Evolutionary conservation across 2,797 vertebrate species (phyloP), one percentile per base, ranked within the genome.

Genomic region (Menidia menidia): DNA sequence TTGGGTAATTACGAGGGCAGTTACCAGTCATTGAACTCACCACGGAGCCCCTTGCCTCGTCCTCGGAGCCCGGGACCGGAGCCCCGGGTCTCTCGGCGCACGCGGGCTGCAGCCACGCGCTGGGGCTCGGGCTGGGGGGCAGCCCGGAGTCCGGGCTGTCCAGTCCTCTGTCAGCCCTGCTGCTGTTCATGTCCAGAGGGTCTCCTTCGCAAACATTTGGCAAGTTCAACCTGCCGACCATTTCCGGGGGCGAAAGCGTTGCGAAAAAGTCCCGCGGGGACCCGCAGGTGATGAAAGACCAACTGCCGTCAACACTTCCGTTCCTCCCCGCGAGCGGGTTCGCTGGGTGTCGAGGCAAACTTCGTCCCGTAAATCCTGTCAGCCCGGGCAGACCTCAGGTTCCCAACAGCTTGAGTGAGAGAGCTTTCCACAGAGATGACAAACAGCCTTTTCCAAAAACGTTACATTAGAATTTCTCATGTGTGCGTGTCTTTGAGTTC

Each of bases 141-240:
- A 98, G 83, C 50, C 97, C 97, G 2, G 97, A 97, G 89, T 97
- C 97, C 56, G 97, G 96, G 83, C 97, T 98, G 87, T 98, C 97
- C 60, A 98, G 95, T 62, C 94, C 92, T 80, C 96, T 77, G 16
- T 98, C 96, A n/a, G 94, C 91, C 87, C 94, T 93, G 82, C 94
- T 93, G 81, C 94, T 95, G 93, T 94, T 97, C 94, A 96, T 93
- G 60, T 95, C 96, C 91, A 96, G 93, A 14, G 88, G 87, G 18
- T 94, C 92, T 83, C 94, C 95, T 78, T 96, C 96, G 63, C 94
- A 94, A 64, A 94, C 96, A 95, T 95, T 94, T 84, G 94, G 94
- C 92, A 97, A 90, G 89, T 94, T 96, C 64, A 98, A 93, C 85
- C 95, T 95, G 73, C 96, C 96, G 78, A 97, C 96, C 97, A 98